A percentile compares a stretch with the other conserved stretches of the same genome.
These are phyloP conservation scores for Melanotaenia trifasciata DNA, from an alignment of 2,797 vertebrate species.

Conservation along the genomic window DNA sequence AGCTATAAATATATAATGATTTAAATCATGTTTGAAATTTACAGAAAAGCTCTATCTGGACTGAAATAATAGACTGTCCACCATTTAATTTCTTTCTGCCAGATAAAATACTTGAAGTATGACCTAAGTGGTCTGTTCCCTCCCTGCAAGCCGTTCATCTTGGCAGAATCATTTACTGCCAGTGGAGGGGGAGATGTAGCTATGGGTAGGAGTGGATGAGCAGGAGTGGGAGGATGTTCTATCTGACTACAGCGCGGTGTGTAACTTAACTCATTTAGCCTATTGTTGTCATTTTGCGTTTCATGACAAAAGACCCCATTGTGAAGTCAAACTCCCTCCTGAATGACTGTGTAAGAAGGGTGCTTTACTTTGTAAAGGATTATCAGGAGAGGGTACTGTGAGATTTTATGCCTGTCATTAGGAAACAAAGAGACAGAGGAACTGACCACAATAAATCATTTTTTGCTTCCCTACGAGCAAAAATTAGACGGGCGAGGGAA, in stretches of 20 bases:
- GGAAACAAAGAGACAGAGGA: slow-evolving; percentile 45
- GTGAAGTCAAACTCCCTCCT: slow-evolving; percentile 29
- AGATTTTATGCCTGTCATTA: slow-evolving; percentile 41
- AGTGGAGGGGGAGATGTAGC: slow-evolving; percentile 37
- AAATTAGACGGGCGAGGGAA: slow-evolving; percentile 39
- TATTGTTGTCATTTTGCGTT: slow-evolving; percentile 48
- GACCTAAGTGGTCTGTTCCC: slow-evolving; percentile 46
- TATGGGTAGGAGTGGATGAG: slow-evolving; percentile 47
- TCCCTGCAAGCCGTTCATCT: slow-evolving; percentile 51
- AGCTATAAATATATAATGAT: neutral
- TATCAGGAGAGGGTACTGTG: slow-evolving; percentile 32
- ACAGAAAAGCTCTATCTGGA: neutral
- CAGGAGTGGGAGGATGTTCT: slow-evolving; percentile 34
- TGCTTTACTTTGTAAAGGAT: slow-evolving; percentile 53
- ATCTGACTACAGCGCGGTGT: slow-evolving; percentile 20
- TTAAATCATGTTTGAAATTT: slow-evolving; percentile 10
- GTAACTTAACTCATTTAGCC: slow-evolving; percentile 56
- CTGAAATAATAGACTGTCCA: slow-evolving; percentile 26
- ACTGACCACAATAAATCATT: slow-evolving; percentile 28
- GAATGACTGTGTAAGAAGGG: slow-evolving; percentile 53
- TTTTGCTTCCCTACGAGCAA: slow-evolving; percentile 18
- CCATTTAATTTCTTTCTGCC: slow-evolving; percentile 26
- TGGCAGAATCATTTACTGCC: slow-evolving; percentile 49
- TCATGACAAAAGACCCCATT: slow-evolving; percentile 27
- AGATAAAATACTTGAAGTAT: slow-evolving; percentile 47